Base-by-base conservation (phyloP, 2,888 invertebrate species). In the Phalangium opilio region DNA sequence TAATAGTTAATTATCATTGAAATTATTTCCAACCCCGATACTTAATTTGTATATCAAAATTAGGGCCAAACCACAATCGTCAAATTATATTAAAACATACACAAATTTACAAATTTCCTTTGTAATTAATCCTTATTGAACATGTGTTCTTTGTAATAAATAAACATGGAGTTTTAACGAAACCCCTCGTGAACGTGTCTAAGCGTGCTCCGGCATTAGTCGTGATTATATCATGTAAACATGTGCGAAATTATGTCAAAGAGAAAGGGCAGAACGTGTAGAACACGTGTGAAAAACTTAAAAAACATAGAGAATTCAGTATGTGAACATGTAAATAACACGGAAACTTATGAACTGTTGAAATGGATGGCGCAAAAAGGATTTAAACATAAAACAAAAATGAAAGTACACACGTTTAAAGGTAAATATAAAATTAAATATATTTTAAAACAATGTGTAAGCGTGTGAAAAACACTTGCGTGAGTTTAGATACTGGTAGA, bases 281-380 rank as follows among this genome's bases (percentile, higher is more conserved):
- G 12, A 17, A n/a, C 44, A 20, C 40, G 17, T 32, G 40, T 44
- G 12, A 49, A 27, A 14, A 34, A 45, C 43, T 35, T 17, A 20
- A 19, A 40, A 12, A 12, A n/a, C 21, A 4, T 40, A 0, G 5
- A 12, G 14, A 27, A 20, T 42, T 33, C 33, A 41, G 41, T 38
- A 47, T 14, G 27, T 7, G 4, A 12, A n/a, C 10, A 11, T 18
- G 12, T 19, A n/a, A 32, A 15, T 34, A 4, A 21, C 18, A 10
- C 15, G 20, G 38, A 33, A 19, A 35, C 33, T 12, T 43, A 44
- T 36, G 19, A 14, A 14, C n/a, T 50, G 3, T 41, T 17, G 12
- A 47, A 50, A 36, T 50, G 50, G 50, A 50, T 50, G 50, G 27
- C 38, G 18, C 32, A 32, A 32, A 43, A 41, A 18, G 41, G 38